A percentile compares a stretch with the other conserved stretches of the same genome.
Evolutionary conservation across 2,888 invertebrate genomes (phyloP).

Genomic region (Morpho achilles): DNA sequence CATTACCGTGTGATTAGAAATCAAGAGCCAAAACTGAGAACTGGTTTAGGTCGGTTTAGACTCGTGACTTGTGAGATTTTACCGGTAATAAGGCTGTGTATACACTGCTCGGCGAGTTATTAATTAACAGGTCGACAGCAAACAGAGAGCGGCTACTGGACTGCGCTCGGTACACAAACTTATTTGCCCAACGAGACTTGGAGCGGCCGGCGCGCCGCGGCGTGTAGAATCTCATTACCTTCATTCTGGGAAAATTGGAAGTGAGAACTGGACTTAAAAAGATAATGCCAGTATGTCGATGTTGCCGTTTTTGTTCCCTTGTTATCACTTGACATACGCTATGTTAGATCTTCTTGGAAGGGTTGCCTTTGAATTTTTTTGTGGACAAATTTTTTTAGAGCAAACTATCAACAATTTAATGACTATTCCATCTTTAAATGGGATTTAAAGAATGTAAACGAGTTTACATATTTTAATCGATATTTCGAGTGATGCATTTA

Average conservation of each 20-base stretch:
- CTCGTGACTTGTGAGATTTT: constrained; percentile 78
- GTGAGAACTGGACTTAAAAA: constrained; percentile 73
- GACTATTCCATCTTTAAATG: constrained; percentile 16
- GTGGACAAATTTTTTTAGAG: constrained; percentile 14
- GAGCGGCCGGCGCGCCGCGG: constrained; percentile 40
- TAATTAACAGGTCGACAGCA: constrained; percentile 79
- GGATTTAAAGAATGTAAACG: not conserved
- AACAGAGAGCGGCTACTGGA: constrained; percentile 73
- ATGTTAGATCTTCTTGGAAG: constrained; percentile 37
- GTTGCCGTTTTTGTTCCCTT: constrained; percentile 43
- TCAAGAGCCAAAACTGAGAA: constrained; percentile 52
- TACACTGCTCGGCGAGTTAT: constrained; percentile 73
- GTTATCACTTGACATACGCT: constrained; percentile 30
- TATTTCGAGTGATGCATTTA: no score
- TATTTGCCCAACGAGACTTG: constrained; percentile 62
- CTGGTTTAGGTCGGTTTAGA: constrained; percentile 60
- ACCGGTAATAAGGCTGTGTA: constrained; percentile 78
- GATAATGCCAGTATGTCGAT: constrained; percentile 52
- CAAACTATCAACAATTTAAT: constrained; percentile 15
- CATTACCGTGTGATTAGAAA: constrained; percentile 65
- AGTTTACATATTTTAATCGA: no score
- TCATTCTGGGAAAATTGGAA: constrained; percentile 70
- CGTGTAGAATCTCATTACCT: constrained; percentile 73
- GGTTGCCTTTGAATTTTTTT: constrained; percentile 23
- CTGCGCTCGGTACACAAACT: constrained; percentile 68